Base-by-base conservation (phyloP, 2,797 vertebrate species). In the Peromyscus aztecus region DNA sequence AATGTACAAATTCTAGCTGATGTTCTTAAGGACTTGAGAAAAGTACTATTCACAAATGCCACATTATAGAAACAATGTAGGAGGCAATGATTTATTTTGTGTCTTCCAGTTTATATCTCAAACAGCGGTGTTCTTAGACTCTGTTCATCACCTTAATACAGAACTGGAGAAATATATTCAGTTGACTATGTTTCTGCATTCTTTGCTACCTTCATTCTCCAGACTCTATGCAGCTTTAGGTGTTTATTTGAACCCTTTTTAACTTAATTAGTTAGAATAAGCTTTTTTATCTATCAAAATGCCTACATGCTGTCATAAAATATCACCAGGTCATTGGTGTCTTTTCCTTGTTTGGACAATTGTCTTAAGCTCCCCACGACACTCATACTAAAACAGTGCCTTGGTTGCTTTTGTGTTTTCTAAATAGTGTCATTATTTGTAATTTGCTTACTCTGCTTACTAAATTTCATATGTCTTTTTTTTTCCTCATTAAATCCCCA, bases 31-130 rank as follows among this genome's bases (percentile, higher is more conserved):
- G 46, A 92, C 57, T 82, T 65, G 65, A 73, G 75, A 77, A 94
- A 95, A 88, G 71, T 69, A 77, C 59, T 97, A 4, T 92, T 94
- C 71, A 96, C 43, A 61, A 95, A 88, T 85, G 76, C n/a, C 52
- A 88, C 12, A 49, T 84, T 92, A 21, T 69, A 90, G 34, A 82
- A 67, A 95, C 19, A 88, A 5, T 90, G 87, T 73, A 92, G 75
- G 61, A 92, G 55, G 73, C 77, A 94, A 96, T 95, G 80, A 40
- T 49, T 77, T 96, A 90, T 94, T 94, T 81, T 65, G 27, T 4
- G 16, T 89, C 6, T 6, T 94, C 23, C 6, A 29, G 34, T 71
- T 96, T 89, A 61, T 65, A 83, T 61, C 21, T 85, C 80, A 90
- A 90, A 76, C 37, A 84, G 8, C 23, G 87, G 75, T 89, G 3